Evolutionary conservation across 2,888 invertebrate species (phyloP), one percentile per base, ranked within the genome.

Genomic region (Silvanus unidentatus): DNA sequence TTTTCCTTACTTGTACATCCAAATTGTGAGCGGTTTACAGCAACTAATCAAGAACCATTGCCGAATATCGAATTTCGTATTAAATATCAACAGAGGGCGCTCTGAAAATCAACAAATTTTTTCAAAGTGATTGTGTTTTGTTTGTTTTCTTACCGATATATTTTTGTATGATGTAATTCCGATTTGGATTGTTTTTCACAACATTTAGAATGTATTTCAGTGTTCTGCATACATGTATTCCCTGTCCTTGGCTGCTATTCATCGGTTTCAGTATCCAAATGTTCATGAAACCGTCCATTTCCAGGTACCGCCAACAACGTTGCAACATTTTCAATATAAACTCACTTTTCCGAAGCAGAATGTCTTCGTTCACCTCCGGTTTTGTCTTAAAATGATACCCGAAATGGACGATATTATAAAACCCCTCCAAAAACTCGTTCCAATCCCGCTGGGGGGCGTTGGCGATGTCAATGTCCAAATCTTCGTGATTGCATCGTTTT

Each of bases 231-330:
- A 93, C 80, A 52, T 81, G 78, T 52, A 94, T 93, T 2, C 92
- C 93, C 64, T 84, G 75, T 0, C 93, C 93, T 59, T 91, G 77
- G 22, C 87, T 88, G 53, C 86, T 82, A 60, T 84, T 83, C 1
- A 84, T 85, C 0, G 93, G 93, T 66, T 94, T 94, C 35, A 94
- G 77, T 49, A 94, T 91, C 93, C 93, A 94, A 54, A 92, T 81
- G 70, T 93, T 91, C 63, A 82, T 79, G 52, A 77, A 77, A 1
- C 93, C 93, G 71, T 92, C 92, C 64, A 83, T 79, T 48, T 77
- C 75, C 40, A 85, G 66, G 60, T 81, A 81, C 0, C 83, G 80
- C 54, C 80, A 79, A 55, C 76, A 76, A 43, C 69, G 73, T 45
- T 74, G 73, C 15, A 87, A 73, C 56, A 80, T 76, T 48, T 75